Evolutionary conservation across 2,888 invertebrate genomes (phyloP).

Genomic region (Acanthosepion esculentum): DNA sequence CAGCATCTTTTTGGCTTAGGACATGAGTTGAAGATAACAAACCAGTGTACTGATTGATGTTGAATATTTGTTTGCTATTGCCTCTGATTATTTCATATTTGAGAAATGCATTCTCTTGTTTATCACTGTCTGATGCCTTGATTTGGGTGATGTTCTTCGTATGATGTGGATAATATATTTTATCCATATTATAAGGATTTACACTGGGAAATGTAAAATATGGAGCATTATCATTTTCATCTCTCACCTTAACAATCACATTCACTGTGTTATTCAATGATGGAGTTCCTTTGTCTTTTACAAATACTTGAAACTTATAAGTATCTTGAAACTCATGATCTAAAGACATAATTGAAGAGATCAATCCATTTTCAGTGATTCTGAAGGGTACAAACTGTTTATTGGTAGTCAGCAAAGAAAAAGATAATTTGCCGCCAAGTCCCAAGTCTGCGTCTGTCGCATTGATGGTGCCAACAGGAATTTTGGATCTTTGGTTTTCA

Average conservation of each 20-base stretch:
- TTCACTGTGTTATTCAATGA: constrained; percentile 22
- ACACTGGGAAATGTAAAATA: constrained; percentile 23
- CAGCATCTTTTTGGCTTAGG: not conserved
- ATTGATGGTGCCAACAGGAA: constrained; percentile 39
- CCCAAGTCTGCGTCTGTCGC: constrained; percentile 24
- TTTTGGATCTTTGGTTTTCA: constrained; percentile 36
- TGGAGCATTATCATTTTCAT: constrained; percentile 33
- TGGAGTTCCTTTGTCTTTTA: not conserved
- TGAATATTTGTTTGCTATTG: constrained; percentile 8
- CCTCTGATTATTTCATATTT: constrained; percentile 1
- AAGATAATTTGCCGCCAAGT: constrained; percentile 36
- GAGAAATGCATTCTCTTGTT: constrained; percentile 21
- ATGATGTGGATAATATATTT: not conserved
- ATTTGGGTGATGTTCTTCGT: not conserved
- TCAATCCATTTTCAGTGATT: not conserved
- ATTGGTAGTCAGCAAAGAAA: not conserved
- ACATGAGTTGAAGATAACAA: constrained; percentile 21
- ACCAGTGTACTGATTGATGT: not conserved
- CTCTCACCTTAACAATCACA: constrained; percentile 13
- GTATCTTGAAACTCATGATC: constrained; percentile 1
- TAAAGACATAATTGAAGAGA: constrained; percentile 21
- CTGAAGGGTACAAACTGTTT: not conserved
- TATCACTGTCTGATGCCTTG: constrained; percentile 22
- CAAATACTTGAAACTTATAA: not conserved
- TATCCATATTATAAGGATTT: not conserved